Conservation (phyloP, 2,888 invertebrate species). For the Coleophora deauratella region DNA sequence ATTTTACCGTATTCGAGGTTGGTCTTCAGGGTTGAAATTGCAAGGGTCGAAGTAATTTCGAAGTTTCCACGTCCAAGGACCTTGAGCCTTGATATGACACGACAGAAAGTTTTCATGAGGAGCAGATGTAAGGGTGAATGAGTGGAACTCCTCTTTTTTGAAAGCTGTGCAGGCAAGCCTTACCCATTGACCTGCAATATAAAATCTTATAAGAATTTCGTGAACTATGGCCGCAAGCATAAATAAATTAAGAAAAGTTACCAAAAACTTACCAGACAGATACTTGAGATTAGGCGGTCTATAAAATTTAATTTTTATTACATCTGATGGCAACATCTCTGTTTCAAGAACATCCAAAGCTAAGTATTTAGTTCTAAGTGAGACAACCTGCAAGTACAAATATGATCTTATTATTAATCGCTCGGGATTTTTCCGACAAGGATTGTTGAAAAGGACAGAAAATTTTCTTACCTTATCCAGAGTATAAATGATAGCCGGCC, state of each 20-base stretch:
- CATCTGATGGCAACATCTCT: constrained; percentile 93
- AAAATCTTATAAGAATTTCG: background rate
- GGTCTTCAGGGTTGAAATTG: constrained; percentile 89
- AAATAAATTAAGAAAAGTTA: no score
- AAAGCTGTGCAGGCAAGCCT: constrained; percentile 93
- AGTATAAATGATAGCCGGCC: constrained; percentile 91
- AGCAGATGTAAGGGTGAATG: constrained; percentile 95
- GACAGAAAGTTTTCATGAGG: constrained; percentile 96
- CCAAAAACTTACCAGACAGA: constrained; percentile 72
- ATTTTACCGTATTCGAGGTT: constrained; percentile 80
- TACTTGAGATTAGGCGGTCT: constrained; percentile 96
- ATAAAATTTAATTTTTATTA: constrained; percentile 95
- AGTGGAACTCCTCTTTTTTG: constrained; percentile 92
- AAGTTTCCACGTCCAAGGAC: constrained; percentile 98
- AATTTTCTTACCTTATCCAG: constrained; percentile 82
- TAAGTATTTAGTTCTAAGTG: constrained; percentile 91
- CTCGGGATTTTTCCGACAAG: no score
- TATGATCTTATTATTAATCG: no score
- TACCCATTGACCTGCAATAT: constrained; percentile 87
- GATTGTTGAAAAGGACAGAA: constrained; percentile 3
- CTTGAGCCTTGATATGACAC: constrained; percentile 91
- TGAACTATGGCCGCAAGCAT: no score
- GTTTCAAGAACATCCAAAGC: constrained; percentile 95
- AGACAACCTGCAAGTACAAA: constrained; percentile 79
- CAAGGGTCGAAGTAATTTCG: constrained; percentile 95